Evolutionary conservation across 2,888 invertebrate genomes (phyloP).

Genomic region (Eupithecia tripunctaria): DNA sequence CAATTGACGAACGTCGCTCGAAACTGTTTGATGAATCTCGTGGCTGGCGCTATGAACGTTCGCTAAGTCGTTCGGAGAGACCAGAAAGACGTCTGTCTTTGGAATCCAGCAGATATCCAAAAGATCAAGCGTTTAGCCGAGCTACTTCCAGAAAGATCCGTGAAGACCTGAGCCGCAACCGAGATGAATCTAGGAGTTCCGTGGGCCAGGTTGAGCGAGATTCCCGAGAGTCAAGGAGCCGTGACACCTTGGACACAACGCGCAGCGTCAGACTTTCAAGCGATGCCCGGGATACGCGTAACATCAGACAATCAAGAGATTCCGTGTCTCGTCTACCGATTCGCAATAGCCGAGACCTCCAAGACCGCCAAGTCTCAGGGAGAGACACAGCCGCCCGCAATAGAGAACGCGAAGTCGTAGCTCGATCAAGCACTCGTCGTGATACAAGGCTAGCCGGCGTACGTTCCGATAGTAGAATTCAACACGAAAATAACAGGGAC

Average conservation of each 20-base stretch:
- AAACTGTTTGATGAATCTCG: conserved; percentile 44
- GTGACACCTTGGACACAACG: conserved; percentile 29
- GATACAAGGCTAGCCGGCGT: conserved; percentile 25
- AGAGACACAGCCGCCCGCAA: conserved; percentile 19
- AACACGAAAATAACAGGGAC: conserved; percentile 30
- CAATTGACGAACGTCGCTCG: conserved; percentile 28
- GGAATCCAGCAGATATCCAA: conserved; percentile 14
- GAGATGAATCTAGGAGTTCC: conserved; percentile 28
- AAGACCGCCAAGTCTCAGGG: conserved; percentile 25
- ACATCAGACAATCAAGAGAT: conserved; percentile 22
- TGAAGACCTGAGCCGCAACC: conserved; percentile 24
- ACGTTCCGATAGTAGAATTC: conserved; percentile 24
- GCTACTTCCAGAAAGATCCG: conserved; percentile 24
- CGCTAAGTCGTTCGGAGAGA: conserved; percentile 31
- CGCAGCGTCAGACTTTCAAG: conserved; percentile 27
- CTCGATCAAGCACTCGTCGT: conserved; percentile 22
- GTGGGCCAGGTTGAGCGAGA: conserved; percentile 32
- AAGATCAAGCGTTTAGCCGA: conserved; percentile 28
- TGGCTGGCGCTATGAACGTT: conserved; percentile 50
- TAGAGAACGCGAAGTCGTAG: conserved; percentile 29
- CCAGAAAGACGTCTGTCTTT: conserved; percentile 28
- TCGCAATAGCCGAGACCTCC: conserved; percentile 23
- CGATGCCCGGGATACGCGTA: conserved; percentile 13
- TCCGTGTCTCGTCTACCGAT: conserved; percentile 32
- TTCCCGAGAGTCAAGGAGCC: conserved; percentile 24